Percentiles rank a stretch among this genome's conserved stretches.
phyloP scores from a whole-genome alignment of 2,888 invertebrate genomes.

The Lacanobia oleracea region DNA sequence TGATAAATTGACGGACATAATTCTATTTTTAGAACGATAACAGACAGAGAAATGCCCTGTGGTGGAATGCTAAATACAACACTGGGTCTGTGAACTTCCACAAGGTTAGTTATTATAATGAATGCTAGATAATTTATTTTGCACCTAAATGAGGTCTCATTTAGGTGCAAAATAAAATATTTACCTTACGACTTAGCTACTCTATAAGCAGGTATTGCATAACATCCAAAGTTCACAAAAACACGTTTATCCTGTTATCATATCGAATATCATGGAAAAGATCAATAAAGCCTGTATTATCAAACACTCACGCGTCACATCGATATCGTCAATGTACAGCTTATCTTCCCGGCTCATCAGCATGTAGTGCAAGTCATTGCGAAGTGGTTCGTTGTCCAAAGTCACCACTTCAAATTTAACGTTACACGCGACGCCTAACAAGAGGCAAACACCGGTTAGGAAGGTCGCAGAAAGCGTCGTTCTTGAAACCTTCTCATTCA shows the following conservation, averaged over 20 bases:
- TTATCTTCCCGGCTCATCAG: constrained; percentile 84
- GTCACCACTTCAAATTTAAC: constrained; percentile 86
- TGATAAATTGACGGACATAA: constrained; percentile 32
- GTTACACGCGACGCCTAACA: constrained; percentile 80
- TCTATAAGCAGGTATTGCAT: constrained; percentile 9
- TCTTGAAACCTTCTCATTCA: constrained; percentile 73
- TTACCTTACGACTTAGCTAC: too few species aligned
- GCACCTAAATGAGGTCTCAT: constrained; percentile 4
- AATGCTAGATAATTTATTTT: background rate
- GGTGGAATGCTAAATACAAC: background rate
- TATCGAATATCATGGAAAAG: constrained; percentile 13
- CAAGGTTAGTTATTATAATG: background rate
- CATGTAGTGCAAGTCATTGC: constrained; percentile 83
- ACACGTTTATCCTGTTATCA: constrained; percentile 34
- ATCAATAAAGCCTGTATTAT: constrained; percentile 27
- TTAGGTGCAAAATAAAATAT: too few species aligned
- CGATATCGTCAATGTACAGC: constrained; percentile 85
- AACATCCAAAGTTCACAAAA: constrained; percentile 44
- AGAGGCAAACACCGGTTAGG: constrained; percentile 77
- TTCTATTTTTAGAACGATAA: constrained; percentile 28
- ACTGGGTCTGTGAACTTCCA: background rate
- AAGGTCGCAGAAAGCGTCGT: constrained; percentile 78
- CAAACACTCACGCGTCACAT: constrained; percentile 80
- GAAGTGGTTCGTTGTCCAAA: constrained; percentile 76
- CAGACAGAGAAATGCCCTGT: background rate